Base-by-base conservation (phyloP, 2,113 vertebrate species). In the Apodemus speciosus region DNA sequence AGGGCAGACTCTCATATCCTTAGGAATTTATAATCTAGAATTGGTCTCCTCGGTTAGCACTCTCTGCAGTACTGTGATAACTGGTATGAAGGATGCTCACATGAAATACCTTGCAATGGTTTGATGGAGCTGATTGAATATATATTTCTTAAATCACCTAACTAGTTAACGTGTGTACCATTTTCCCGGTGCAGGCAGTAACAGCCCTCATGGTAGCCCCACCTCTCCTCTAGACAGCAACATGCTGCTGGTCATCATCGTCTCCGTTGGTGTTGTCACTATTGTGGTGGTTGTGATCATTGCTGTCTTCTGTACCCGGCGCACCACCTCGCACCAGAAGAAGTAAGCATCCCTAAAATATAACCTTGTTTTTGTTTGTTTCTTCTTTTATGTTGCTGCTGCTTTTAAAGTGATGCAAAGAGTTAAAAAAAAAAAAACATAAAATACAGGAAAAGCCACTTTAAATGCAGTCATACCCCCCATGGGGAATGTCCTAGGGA, bases 281-380 rank as follows among this genome's bases (percentile, higher is more conserved):
- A 99, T 99, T 60, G 98, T 99, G 49, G 96, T 99, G 85, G 99
- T 99, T 73, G 99, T 99, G 89, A 98, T 99, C 35, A 98, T 99
- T 0, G 99, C 99, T 0, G 99, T 99, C 88, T 98, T 99, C 96
- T 99, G 99, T 96, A 99, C 99, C 0, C 98, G 99, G 1, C 99
- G 99, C 10, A 99, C 99, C 83, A 99, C 98, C 11, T 99, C 99
- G 75, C 99, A 99, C 98, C 99, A 99, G 97, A 99, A 99, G 83
- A 99, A 99, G 99, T 99, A 98, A 98, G 97, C 0, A 27, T 38
- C 7, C 49, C 71, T 64, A 32, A 43, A 2, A 51, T 62, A 20
- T 73, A 69, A 2, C 66, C 87, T 18, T 66, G 30, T 15, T 66
- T 27, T 66, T 66, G 30, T 86, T 86, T 51, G 8, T 13, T 87